Conservation (phyloP, 2,113 vertebrate genomes). For the Microcebus jonahi region DNA sequence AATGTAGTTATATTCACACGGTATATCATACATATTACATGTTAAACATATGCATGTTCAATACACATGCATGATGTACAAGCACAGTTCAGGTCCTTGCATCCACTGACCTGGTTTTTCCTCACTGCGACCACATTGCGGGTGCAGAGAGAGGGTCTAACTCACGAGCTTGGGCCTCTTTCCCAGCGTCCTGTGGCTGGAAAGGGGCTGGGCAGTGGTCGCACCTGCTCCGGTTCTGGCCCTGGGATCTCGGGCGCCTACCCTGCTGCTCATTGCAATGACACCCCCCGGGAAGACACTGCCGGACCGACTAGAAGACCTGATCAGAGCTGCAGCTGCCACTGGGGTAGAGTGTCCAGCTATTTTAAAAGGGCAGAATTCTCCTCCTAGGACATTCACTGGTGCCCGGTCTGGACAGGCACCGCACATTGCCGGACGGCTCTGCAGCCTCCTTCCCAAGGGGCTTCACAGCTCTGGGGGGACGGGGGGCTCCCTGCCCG, state of each 20-base stretch:
- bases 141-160: neutral
- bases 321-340: neutral
- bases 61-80: neutral
- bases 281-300: no score
- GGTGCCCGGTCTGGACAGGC: no score
- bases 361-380: neutral
- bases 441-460: neutral
- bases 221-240: rapidly evolving
- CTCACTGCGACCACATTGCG: neutral
- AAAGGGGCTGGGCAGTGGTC: neutral
- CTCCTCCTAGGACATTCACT: no score
- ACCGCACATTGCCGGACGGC: neutral
- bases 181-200: no score
- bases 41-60: neutral
- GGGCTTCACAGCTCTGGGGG: no score
- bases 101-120: neutral
- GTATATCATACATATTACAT: neutral
- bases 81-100: neutral
- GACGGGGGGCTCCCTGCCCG: rapidly evolving
- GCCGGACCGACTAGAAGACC: no score
- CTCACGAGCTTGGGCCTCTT: neutral
- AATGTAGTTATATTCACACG: neutral
- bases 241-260: neutral
- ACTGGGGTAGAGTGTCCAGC: neutral
- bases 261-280: neutral